Conservation (phyloP, 1,140 invertebrate species). For the Kradibia gibbosae region DNA sequence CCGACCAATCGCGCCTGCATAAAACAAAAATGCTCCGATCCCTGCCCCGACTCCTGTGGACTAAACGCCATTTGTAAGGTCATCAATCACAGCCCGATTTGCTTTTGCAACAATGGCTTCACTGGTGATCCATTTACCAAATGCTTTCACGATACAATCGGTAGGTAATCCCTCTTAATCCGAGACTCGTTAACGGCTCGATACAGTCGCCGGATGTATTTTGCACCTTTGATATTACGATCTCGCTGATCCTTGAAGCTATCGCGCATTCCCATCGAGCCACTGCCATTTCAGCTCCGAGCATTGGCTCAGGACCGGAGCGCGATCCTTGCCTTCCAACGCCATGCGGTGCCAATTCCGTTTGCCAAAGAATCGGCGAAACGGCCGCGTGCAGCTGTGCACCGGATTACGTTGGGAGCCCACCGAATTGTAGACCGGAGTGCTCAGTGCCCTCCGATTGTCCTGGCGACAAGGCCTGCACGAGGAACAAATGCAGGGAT, state of each 20-base stretch:
- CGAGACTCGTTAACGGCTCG: conserved; percentile 33
- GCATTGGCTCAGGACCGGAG: conserved; percentile 45
- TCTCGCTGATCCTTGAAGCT: conserved; percentile 67
- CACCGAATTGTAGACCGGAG: conserved; percentile 75
- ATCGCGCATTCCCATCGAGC: conserved; percentile 71
- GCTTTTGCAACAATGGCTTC: conserved; percentile 75
- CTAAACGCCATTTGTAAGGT: conserved; percentile 73
- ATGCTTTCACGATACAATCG: conserved; percentile 55
- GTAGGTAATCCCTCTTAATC: conserved; percentile 72
- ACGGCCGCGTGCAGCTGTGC: conserved; percentile 80
- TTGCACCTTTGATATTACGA: conserved; percentile 75
- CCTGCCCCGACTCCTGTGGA: conserved; percentile 75
- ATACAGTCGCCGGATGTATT: conserved; percentile 61
- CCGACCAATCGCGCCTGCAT: conserved; percentile 72
- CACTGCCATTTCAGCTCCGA: no score
- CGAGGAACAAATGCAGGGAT: conserved; percentile 81
- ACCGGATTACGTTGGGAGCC: conserved; percentile 76
- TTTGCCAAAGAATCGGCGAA: conserved; percentile 69
- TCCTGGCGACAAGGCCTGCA: conserved; percentile 77
- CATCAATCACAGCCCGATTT: conserved; percentile 75
- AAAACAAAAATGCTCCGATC: conserved; percentile 72
- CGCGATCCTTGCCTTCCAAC: conserved; percentile 72
- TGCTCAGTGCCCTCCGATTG: conserved; percentile 83
- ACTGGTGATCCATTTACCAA: conserved; percentile 70
- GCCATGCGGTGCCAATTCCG: conserved; percentile 73